Percentiles rank a stretch among this genome's conserved stretches.
phyloP scores from a whole-genome alignment of 1,140 invertebrate genomes.

The Drosophila aff. region DNA sequence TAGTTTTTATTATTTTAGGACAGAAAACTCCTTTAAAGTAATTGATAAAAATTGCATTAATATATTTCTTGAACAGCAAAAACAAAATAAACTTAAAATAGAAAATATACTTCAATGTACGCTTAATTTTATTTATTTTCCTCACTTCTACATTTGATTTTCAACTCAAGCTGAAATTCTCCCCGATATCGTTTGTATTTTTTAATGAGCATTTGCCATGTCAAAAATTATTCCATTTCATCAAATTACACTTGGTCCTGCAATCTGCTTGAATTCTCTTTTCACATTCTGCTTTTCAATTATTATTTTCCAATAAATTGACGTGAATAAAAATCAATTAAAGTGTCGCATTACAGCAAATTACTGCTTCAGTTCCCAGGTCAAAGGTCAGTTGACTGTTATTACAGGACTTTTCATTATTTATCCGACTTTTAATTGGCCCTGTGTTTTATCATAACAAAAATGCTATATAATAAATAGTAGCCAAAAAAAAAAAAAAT shows the following conservation, averaged over 20 bases:
- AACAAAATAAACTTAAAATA: background rate
- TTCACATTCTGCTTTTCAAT: slow-evolving; percentile 3
- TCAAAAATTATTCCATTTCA: slow-evolving; percentile 7
- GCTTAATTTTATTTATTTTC: background rate
- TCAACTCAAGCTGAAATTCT: background rate
- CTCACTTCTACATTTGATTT: background rate
- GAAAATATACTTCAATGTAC: background rate
- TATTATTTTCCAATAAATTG: slow-evolving; percentile 40
- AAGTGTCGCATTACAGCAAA: slow-evolving; percentile 50
- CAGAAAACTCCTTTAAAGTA: background rate
- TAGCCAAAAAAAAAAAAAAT: slow-evolving; percentile 7
- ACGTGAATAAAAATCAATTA: slow-evolving; percentile 40
- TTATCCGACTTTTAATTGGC: slow-evolving; percentile 43
- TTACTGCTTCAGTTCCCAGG: slow-evolving; percentile 39
- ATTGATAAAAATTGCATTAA: background rate
- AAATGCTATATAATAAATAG: background rate
- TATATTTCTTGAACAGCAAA: too few relatives aligned
- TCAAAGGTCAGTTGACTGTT: slow-evolving; percentile 39
- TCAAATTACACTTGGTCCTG: slow-evolving; percentile 10
- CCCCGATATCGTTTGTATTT: background rate
- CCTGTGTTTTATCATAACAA: slow-evolving; percentile 29
- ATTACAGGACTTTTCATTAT: slow-evolving; percentile 39
- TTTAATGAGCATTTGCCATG: background rate
- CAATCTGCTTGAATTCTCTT: slow-evolving; percentile 7
- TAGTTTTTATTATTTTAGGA: too few relatives aligned